Evolutionary conservation across 64 coral and sea anemone genomes (phyloP).

Genomic region (Stichodactyla helianthus): DNA sequence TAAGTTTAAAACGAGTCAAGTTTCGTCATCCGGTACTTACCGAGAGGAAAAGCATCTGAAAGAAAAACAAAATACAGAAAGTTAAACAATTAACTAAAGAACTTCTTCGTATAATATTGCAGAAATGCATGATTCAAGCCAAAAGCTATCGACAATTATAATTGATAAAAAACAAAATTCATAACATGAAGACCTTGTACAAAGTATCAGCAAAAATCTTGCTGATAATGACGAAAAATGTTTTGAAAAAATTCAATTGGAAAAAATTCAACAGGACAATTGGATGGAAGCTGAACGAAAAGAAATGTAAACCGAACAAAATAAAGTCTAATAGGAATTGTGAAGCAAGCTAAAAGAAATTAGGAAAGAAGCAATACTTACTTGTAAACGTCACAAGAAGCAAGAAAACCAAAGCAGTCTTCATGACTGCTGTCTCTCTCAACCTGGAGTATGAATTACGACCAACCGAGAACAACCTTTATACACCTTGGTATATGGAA

Average conservation of each 20-base stretch:
- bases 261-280: too few relatives aligned
- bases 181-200: too few relatives aligned
- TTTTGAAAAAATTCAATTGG: too few relatives aligned
- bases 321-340: not conserved
- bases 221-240: too few relatives aligned
- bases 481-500: not conserved
- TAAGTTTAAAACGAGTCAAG: too few relatives aligned
- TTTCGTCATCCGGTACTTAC: slow-evolving; percentile 11
- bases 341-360: not conserved
- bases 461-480: not conserved
- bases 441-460: not conserved
- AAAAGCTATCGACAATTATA: too few relatives aligned
- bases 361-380: not conserved
- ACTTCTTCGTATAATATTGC: not conserved
- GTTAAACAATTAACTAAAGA: not conserved
- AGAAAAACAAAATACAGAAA: not conserved
- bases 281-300: not conserved
- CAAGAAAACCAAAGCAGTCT: slow-evolving; percentile 40
- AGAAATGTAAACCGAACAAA: not conserved
- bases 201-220: too few relatives aligned
- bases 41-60: slow-evolving; percentile 37
- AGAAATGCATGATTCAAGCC: too few relatives aligned
- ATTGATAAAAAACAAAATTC: too few relatives aligned
- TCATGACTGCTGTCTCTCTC: not conserved
- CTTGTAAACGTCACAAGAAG: slow-evolving; percentile 8